Base-by-base conservation (phyloP, 92 coral and sea anemone genomes). In the Bergia puertoricense region DNA sequence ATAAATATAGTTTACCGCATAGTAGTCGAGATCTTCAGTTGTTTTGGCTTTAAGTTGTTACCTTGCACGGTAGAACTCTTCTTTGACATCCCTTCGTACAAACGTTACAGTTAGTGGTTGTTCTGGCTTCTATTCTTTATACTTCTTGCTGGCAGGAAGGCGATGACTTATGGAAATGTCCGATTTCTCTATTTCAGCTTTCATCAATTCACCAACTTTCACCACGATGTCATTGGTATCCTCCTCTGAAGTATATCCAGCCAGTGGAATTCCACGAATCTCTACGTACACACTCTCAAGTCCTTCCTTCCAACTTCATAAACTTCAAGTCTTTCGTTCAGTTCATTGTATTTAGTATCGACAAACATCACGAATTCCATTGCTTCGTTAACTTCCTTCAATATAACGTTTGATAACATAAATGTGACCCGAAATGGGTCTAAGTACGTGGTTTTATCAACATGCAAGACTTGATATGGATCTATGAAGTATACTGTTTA, bases 151-250 rank as follows among this genome's bases (percentile, higher is more conserved):
- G 37, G 74, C 39, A 71, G 89, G 89, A 46, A 88, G 50, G 57
- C 85, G 90, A 67, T 88, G 90, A 69, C 90, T 87, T 59, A 88
- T 56, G 38, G 90, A 88, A 37, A 88, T 88, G 81, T 69, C 90
- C 71, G 80, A 59, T 76, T 81, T 50, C 23, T 88, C 72, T 79
- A 80, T 78, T 13, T 81, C 84, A n/a, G 77, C 84, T 77, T 85
- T 62, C 67, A 76, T 86, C 54, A 59, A 36, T 78, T 86, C 76
- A 7, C 85, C 85, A 59, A 86, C 50, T 65, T 86, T 56, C 18
- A 86, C 23, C 72, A 86, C 85, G 68, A 86, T 76, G 5, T 88
- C 90, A 79, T 88, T 77, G 37, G 89, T 86, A 51, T 75, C 74
- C 77, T 86, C 89, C 85, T 40, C 23, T 51, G 72, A 41, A 74